phyloP scores from a whole-genome alignment of 2,797 vertebrate species.

The Loris lydekkerianus region DNA sequence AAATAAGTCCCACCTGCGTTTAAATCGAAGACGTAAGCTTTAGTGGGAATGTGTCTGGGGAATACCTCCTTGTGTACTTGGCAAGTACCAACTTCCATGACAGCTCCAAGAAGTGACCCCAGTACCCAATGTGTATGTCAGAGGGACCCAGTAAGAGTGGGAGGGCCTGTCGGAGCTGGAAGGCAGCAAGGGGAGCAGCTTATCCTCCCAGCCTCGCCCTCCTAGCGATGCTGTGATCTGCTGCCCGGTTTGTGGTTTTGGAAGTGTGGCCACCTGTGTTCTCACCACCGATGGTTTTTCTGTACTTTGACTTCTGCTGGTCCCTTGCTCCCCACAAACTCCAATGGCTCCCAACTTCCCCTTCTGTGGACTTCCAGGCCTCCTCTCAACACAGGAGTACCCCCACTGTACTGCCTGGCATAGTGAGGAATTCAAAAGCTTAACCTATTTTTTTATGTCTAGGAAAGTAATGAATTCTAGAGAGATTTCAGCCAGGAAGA shows the following conservation, averaged over 20 bases:
- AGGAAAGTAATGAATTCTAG: not conserved
- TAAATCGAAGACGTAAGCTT: not conserved
- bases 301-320: rapidly evolving
- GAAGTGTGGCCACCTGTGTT: not conserved
- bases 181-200: rapidly evolving
- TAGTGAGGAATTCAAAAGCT: rapidly evolving
- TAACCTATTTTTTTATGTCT: not conserved
- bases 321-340: not conserved
- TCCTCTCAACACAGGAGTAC: too few relatives aligned
- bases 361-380: not conserved
- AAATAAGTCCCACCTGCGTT: rapidly evolving
- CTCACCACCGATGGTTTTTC: rapidly evolving
- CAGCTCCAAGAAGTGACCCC: not conserved
- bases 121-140: rapidly evolving
- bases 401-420: not conserved
- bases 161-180: rapidly evolving
- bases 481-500: not conserved
- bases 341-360: rapidly evolving
- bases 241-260: not conserved
- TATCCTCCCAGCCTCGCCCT: not conserved
- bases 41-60: not conserved
- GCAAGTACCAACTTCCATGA: rapidly evolving
- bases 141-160: rapidly evolving
- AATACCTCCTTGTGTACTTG: rapidly evolving
- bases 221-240: rapidly evolving